These are phyloP conservation scores for Acanthochromis polyacanthus DNA, from an alignment of 2,113 vertebrate genomes.

Conservation along the genomic window DNA sequence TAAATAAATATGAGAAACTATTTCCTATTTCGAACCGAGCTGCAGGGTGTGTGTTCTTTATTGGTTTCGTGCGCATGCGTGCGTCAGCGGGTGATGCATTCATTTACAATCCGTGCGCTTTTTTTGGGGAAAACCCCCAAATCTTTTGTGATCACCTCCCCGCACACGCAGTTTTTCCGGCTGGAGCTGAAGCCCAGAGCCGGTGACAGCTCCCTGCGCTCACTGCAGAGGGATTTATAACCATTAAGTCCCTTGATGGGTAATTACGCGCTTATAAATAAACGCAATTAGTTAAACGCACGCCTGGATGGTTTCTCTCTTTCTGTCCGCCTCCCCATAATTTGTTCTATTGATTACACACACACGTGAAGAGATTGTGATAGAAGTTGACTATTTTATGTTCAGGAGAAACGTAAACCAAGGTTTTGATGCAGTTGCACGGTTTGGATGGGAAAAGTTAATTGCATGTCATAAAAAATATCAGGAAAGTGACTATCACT, in stretches of 20 bases:
- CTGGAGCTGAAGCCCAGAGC: constrained; percentile 6
- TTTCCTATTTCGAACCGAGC: constrained; percentile 74
- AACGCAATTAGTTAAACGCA: constrained; percentile 51
- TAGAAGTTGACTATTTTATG: too few species aligned
- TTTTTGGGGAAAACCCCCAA: constrained; percentile 6
- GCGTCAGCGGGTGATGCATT: constrained; percentile 11
- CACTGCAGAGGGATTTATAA: constrained; percentile 50
- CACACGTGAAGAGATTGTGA: too few species aligned
- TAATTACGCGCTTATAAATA: constrained; percentile 66
- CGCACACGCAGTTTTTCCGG: constrained; percentile 36
- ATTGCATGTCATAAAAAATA: too few species aligned
- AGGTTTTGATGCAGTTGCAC: too few species aligned
- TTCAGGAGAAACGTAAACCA: too few species aligned
- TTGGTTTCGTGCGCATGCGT: background rate
- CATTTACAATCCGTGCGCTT: too few species aligned
- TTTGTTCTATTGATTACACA: constrained; percentile 15
- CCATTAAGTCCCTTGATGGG: constrained; percentile 63
- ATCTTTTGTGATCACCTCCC: constrained; percentile 35
- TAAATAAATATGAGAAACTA: constrained; percentile 83
- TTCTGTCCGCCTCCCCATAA: background rate
- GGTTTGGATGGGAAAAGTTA: too few species aligned
- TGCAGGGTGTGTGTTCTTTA: constrained; percentile 5
- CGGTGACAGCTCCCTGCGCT: constrained; percentile 6
- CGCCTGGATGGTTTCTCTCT: constrained; percentile 19
- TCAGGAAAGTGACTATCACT: too few species aligned